A percentile compares a stretch with the other conserved stretches of the same genome.
Evolutionary conservation across 1,140 invertebrate species (phyloP).

Genomic region (Aricia agestis): DNA sequence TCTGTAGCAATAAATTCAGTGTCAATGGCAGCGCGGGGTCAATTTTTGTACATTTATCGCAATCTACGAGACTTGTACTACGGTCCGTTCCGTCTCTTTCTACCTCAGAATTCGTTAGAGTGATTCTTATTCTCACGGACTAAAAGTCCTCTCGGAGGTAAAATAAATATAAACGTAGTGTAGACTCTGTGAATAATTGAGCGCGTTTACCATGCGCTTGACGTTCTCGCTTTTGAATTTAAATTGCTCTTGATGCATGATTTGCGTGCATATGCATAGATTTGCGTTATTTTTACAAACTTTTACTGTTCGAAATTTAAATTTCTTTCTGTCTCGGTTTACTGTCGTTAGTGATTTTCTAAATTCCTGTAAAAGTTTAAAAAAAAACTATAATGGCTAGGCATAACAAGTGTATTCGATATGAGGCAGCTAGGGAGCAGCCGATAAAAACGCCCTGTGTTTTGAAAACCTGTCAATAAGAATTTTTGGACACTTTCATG

Average conservation of each 20-base stretch:
- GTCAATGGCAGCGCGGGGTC: slow-evolving; percentile 23
- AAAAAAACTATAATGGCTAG: too few species aligned
- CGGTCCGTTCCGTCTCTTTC: neutral
- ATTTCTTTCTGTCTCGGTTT: neutral
- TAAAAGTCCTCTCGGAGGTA: too few species aligned
- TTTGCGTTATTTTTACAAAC: neutral
- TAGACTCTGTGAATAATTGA: slow-evolving; percentile 36
- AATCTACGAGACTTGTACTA: slow-evolving; percentile 27
- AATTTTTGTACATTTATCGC: slow-evolving; percentile 31
- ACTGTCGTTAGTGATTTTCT: too few species aligned
- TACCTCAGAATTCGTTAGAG: too few species aligned
- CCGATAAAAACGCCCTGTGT: too few species aligned
- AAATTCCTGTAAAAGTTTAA: too few species aligned
- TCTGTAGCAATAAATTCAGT: slow-evolving; percentile 24
- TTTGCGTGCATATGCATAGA: slow-evolving; percentile 8
- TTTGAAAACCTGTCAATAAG: too few species aligned
- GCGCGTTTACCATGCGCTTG: slow-evolving; percentile 22
- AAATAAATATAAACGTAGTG: too few species aligned
- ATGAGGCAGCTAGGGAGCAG: too few species aligned
- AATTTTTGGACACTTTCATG: too few species aligned
- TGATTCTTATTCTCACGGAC: too few species aligned
- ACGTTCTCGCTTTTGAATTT: slow-evolving; percentile 19
- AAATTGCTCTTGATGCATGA: slow-evolving; percentile 11
- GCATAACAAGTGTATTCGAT: too few species aligned
- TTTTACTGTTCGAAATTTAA: neutral